These are phyloP conservation scores for Epinephelus coioides DNA, from an alignment of 2,797 vertebrate genomes.

Conservation along the genomic window DNA sequence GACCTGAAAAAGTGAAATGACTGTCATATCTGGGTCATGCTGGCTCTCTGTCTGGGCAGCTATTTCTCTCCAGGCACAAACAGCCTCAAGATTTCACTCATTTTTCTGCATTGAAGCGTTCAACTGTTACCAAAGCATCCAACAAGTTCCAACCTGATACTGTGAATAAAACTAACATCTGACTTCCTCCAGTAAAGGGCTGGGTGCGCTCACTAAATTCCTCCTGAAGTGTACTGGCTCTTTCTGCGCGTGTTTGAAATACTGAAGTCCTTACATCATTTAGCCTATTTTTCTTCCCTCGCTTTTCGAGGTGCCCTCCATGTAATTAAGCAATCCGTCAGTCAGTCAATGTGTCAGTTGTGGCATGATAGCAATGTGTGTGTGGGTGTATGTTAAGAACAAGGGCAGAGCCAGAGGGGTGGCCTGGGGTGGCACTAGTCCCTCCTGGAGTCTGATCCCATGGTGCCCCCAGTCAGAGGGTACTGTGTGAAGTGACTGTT, in stretches of 20 bases:
- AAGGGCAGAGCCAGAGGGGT: background rate
- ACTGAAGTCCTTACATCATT: conserved; percentile 69
- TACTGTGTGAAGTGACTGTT: background rate
- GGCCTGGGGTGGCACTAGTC: background rate
- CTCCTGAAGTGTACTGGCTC: conserved; percentile 62
- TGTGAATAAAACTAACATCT: conserved; percentile 67
- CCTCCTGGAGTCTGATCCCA: background rate
- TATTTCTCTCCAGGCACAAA: conserved; percentile 66
- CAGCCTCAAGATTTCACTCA: conserved; percentile 48
- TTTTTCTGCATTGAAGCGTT: conserved; percentile 58
- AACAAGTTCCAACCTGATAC: conserved; percentile 76
- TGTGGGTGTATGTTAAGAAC: conserved; percentile 11
- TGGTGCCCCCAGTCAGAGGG: background rate
- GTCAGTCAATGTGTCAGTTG: conserved; percentile 44
- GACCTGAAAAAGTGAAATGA: conserved; percentile 38
- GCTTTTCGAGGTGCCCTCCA: conserved; percentile 21
- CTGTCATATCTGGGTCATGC: conserved; percentile 63
- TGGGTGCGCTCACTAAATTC: conserved; percentile 64
- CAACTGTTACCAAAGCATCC: conserved; percentile 50
- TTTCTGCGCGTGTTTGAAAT: conserved; percentile 74
- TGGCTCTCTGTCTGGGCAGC: conserved; percentile 62
- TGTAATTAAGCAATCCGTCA: conserved; percentile 69
- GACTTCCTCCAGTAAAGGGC: conserved; percentile 62
- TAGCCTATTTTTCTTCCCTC: conserved; percentile 47
- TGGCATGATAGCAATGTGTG: conserved; percentile 38